Evolutionary conservation across 2,797 vertebrate genomes (phyloP).

Genomic region (Tadarida brasiliensis): DNA sequence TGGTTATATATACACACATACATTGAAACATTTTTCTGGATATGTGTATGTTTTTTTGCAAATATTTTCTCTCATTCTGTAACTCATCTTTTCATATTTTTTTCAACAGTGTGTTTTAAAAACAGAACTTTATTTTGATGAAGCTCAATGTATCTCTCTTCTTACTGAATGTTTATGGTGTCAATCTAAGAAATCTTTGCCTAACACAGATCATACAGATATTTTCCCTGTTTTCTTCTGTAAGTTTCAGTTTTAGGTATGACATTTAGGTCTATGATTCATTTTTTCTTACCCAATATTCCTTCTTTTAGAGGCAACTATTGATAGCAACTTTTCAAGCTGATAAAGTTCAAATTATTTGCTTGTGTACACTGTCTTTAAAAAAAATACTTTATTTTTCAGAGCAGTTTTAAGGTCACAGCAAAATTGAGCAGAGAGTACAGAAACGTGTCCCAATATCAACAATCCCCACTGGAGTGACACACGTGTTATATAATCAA

Average conservation of each 20-base stretch:
- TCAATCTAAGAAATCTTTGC: background rate
- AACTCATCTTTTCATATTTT: background rate
- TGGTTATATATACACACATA: background rate
- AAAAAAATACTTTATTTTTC: background rate
- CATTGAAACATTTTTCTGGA: background rate
- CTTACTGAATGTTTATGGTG: background rate
- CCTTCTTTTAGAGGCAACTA: background rate
- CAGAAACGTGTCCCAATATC: background rate
- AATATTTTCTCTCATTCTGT: background rate
- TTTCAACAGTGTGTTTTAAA: background rate
- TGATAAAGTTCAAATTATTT: conserved; percentile 22
- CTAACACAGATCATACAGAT: background rate
- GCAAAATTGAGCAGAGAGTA: background rate
- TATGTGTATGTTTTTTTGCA: background rate
- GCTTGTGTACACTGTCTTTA: background rate
- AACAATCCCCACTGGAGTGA: background rate
- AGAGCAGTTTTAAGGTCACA: background rate
- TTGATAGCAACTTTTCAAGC: background rate
- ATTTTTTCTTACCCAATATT: conserved; percentile 1
- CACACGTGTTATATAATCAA: background rate
- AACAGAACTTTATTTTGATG: background rate
- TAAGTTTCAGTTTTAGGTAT: background rate
- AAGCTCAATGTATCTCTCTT: background rate
- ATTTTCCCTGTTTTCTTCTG: background rate
- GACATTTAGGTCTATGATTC: background rate